phyloP scores from a whole-genome alignment of 2,113 vertebrate genomes.

The Sebastes fasciatus region DNA sequence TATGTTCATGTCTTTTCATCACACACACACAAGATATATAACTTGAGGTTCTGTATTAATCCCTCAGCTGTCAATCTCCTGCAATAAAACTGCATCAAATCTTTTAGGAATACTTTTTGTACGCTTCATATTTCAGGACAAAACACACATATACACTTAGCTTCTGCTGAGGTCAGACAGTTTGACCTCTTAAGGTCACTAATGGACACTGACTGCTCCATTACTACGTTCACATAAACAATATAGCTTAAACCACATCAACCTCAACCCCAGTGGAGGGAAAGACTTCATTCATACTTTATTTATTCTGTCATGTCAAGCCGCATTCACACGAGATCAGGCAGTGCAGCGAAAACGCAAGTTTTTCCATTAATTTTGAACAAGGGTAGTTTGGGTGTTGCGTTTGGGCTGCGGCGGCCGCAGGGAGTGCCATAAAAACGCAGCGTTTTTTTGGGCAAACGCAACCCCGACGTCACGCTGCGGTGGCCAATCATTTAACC shows the following conservation, averaged over 20 bases:
- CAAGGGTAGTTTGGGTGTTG: no score
- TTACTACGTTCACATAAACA: constrained; percentile 47
- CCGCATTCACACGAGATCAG: no score
- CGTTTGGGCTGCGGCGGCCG: no score
- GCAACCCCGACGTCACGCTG: background rate
- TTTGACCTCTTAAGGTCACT: constrained; percentile 32
- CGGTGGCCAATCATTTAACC: background rate
- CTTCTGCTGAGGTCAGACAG: constrained; percentile 33
- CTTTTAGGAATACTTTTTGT: background rate
- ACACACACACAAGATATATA: background rate
- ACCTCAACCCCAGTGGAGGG: background rate
- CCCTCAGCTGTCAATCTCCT: background rate
- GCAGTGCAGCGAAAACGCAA: no score
- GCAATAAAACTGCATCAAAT: background rate
- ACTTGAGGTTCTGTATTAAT: background rate
- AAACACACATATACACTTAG: background rate
- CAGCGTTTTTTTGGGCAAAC: background rate
- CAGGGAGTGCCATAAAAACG: no score
- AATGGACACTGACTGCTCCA: constrained; percentile 35
- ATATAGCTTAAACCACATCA: background rate
- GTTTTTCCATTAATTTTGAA: no score
- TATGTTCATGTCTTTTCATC: background rate
- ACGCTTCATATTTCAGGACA: constrained; percentile 13
- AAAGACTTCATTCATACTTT: background rate
- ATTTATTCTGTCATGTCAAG: no score